Percentiles rank a stretch among this genome's conserved stretches.
Conservation (phyloP, 2,113 vertebrate species). For the Hydrolagus affinis region DNA sequence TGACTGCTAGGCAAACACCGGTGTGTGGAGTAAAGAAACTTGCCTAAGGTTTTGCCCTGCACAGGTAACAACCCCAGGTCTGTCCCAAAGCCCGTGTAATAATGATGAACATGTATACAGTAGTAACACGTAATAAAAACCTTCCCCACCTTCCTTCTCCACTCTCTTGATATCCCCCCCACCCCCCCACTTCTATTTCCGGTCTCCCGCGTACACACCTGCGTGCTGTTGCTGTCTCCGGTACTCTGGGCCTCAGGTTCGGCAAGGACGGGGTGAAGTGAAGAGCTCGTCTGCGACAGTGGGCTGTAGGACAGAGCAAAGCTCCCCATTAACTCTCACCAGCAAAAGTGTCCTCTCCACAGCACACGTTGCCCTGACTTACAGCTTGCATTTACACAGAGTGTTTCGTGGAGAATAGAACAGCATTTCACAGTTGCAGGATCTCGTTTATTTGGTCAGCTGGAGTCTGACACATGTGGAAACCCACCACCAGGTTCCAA, state of each 20-base stretch:
- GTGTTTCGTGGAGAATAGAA: neutral
- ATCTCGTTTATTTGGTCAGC: neutral
- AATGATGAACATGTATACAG: neutral
- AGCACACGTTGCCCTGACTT: no score
- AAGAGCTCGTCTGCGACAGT: neutral
- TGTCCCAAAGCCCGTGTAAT: neutral
- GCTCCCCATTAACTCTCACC: neutral
- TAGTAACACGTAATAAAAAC: neutral
- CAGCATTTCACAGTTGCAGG: neutral
- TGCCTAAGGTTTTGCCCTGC: no score
- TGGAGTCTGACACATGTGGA: no score
- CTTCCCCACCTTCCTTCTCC: neutral
- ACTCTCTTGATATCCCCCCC: neutral
- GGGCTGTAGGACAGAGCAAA: constrained; percentile 13
- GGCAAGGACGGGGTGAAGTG: neutral
- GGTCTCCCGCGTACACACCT: neutral
- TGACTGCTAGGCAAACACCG: no score
- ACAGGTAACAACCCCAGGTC: no score
- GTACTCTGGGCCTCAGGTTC: neutral
- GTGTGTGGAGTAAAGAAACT: no score
- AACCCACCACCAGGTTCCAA: no score
- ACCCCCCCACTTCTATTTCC: neutral
- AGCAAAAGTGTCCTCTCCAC: no score
- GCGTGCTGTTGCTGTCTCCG: constrained; percentile 15
- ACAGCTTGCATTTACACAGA: neutral